Evolutionary conservation across 2,113 vertebrate species (phyloP).

Genomic region (Aplodontia rufa): DNA sequence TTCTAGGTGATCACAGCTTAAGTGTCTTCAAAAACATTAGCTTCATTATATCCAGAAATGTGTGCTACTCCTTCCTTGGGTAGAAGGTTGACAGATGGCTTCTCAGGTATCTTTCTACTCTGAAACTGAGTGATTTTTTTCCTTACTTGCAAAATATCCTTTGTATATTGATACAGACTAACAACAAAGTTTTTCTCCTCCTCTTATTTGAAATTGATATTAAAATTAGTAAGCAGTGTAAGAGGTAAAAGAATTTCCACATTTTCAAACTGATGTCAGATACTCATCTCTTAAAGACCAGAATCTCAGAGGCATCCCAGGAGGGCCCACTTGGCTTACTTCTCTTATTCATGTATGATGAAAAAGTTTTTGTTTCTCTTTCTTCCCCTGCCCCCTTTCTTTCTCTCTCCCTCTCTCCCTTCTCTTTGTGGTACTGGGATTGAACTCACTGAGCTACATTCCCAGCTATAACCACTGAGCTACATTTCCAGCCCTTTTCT

Average conservation of each 20-base stretch:
- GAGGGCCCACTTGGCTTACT: background rate
- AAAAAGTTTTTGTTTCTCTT: too few species aligned
- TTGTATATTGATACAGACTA: background rate
- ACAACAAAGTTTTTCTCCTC: background rate
- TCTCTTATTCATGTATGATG: background rate
- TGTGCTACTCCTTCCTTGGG: background rate
- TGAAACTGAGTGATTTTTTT: conserved; percentile 1
- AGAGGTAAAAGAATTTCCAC: background rate
- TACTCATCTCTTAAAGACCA: background rate
- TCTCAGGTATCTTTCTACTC: background rate
- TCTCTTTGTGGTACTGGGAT: background rate
- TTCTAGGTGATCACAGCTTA: background rate
- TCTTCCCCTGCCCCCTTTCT: too few species aligned
- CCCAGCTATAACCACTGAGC: too few species aligned
- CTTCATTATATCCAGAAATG: background rate
- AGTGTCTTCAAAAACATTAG: background rate
- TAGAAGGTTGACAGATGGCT: background rate
- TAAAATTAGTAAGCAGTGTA: background rate
- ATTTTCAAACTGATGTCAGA: background rate
- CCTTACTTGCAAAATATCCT: background rate
- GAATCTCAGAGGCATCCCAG: background rate
- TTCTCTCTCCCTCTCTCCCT: too few species aligned
- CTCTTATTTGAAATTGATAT: conserved; percentile 38
- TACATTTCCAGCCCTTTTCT: too few species aligned
- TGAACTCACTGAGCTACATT: too few species aligned